Percentiles rank a stretch among this genome's conserved stretches.
These are phyloP conservation scores for Patiria pectinifera DNA, from an alignment of 53 echinoderm and acorn worm genomes.

Conservation along the genomic window DNA sequence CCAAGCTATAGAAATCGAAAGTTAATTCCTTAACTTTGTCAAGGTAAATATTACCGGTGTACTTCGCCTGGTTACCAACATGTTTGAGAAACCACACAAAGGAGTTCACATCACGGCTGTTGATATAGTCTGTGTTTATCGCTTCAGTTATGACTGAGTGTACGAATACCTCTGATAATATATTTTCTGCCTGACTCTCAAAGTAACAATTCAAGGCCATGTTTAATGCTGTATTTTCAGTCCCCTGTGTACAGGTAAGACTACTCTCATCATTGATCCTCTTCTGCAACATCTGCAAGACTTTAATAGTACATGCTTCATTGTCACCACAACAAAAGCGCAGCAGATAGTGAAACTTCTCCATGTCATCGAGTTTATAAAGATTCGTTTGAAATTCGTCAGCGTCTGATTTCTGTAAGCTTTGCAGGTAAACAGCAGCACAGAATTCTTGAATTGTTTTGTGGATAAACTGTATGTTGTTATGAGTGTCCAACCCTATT, in stretches of 20 bases:
- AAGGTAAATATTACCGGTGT: too few species aligned
- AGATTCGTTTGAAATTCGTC: conserved; percentile 2
- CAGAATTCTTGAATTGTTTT: conserved; percentile 44
- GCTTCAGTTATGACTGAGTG: too few species aligned
- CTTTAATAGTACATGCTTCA: background rate
- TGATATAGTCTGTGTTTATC: background rate
- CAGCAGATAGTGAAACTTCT: background rate
- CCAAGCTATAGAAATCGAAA: too few species aligned
- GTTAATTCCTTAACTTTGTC: too few species aligned
- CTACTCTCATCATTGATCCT: too few species aligned
- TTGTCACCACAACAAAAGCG: conserved; percentile 51
- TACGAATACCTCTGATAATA: too few species aligned
- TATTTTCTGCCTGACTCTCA: background rate
- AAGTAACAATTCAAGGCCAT: conserved; percentile 23
- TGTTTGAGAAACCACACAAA: background rate
- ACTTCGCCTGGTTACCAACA: background rate
- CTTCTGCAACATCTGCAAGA: conserved; percentile 9
- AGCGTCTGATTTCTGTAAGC: background rate
- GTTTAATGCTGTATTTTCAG: background rate
- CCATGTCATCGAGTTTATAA: background rate
- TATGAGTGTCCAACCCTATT: background rate
- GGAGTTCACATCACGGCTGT: background rate
- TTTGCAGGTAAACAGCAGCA: conserved; percentile 37
- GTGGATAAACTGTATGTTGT: conserved; percentile 25
- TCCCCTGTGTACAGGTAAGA: too few species aligned